Conservation (phyloP, 2,888 invertebrate species). For the Cantharis rustica region DNA sequence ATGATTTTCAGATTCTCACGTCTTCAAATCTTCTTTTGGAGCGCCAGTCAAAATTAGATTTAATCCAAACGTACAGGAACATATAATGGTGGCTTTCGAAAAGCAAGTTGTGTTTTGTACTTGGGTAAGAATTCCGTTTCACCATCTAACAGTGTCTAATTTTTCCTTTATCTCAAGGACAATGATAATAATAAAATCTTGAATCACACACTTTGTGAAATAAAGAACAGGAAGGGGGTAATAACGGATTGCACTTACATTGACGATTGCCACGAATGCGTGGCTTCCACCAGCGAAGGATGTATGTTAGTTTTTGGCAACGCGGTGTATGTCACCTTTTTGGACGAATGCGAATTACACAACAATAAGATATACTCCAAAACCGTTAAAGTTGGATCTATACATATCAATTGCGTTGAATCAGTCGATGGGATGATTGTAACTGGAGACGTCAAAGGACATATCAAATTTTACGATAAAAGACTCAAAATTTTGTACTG, state of each 20-base stretch:
- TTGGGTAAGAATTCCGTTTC: conserved; percentile 46
- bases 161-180: conserved; percentile 20
- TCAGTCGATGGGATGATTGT: conserved; percentile 59
- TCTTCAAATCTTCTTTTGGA: conserved; percentile 36
- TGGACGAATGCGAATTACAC: conserved; percentile 43
- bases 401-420: conserved; percentile 58
- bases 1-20: conserved; percentile 8
- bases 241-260: conserved; percentile 62
- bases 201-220: conserved; percentile 47
- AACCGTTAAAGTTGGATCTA: conserved; percentile 55
- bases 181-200: conserved; percentile 27
- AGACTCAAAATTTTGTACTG: conserved; percentile 62
- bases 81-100: conserved; percentile 55
- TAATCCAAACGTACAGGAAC: conserved; percentile 51
- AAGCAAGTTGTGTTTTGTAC: conserved; percentile 49
- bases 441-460: conserved; percentile 60
- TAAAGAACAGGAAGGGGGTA: conserved; percentile 55
- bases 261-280: conserved; percentile 56
- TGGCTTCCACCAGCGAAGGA: conserved; percentile 60
- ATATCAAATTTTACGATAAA: conserved; percentile 63
- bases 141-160: not conserved
- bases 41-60: conserved; percentile 48
- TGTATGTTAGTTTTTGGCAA: conserved; percentile 60
- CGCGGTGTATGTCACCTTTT: conserved; percentile 54
- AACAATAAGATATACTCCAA: conserved; percentile 59